Conservation (phyloP, 2,888 invertebrate genomes). For the Cactoblastis cactorum region DNA sequence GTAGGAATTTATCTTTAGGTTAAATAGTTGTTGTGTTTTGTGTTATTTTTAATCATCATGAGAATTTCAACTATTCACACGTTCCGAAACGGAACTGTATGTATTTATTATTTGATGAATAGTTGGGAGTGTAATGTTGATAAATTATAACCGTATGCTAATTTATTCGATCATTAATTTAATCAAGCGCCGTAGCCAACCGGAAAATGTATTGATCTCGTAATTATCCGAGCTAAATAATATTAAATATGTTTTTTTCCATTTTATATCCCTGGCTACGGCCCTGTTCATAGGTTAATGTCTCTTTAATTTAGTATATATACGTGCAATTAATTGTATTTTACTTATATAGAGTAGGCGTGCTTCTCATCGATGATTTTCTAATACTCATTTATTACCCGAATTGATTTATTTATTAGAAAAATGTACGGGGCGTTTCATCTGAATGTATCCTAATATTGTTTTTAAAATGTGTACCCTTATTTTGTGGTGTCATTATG, state of each 20-base stretch:
- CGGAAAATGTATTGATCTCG: slow-evolving; percentile 5
- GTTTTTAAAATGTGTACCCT: slow-evolving; percentile 21
- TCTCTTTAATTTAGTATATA: slow-evolving; percentile 65
- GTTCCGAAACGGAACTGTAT: slow-evolving; percentile 33
- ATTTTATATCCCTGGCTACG: slow-evolving; percentile 10
- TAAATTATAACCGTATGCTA: slow-evolving; percentile 40
- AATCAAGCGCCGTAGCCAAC: slow-evolving; percentile 8
- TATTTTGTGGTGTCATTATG: slow-evolving; percentile 19
- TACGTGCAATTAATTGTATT: slow-evolving; percentile 69
- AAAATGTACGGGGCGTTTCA: slow-evolving; percentile 60
- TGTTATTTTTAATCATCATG: slow-evolving; percentile 59
- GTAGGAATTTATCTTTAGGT: slow-evolving; percentile 54
- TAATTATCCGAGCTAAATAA: not conserved
- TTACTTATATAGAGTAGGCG: slow-evolving; percentile 61
- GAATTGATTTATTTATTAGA: slow-evolving; percentile 75
- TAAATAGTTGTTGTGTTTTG: slow-evolving; percentile 71
- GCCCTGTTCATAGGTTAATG: slow-evolving; percentile 47
- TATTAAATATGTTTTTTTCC: slow-evolving; percentile 4
- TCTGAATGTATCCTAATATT: slow-evolving; percentile 34
- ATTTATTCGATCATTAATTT: slow-evolving; percentile 34
- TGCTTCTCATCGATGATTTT: slow-evolving; percentile 33
- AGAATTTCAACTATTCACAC: slow-evolving; percentile 57
- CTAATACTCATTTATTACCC: slow-evolving; percentile 29
- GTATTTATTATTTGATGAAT: slow-evolving; percentile 38
- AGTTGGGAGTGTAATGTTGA: slow-evolving; percentile 47